Evolutionary conservation across 2,888 invertebrate species (phyloP).

Genomic region (Phytoseiulus persimilis): DNA sequence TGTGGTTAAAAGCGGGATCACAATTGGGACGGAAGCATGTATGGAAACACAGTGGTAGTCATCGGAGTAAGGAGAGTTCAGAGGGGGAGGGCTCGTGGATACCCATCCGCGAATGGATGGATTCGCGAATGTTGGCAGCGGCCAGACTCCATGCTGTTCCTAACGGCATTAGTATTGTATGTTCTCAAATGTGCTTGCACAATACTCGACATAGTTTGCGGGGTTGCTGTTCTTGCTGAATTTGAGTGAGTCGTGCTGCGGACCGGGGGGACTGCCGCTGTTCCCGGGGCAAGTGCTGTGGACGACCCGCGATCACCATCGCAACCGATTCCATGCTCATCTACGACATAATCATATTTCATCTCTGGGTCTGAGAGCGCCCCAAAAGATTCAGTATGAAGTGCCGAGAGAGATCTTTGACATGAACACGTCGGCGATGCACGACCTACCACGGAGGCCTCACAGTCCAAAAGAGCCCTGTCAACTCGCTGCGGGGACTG

Average conservation of each 20-base stretch:
- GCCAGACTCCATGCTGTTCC: background rate
- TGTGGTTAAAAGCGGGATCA: background rate
- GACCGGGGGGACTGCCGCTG: background rate
- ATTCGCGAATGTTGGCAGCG: background rate
- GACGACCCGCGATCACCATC: background rate
- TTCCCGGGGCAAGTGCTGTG: background rate
- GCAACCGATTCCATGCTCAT: background rate
- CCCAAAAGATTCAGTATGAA: too few species aligned
- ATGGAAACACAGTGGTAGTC: background rate
- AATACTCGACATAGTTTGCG: background rate
- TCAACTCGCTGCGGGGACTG: background rate
- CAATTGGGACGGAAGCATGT: background rate
- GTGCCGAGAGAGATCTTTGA: background rate
- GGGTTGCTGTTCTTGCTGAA: background rate
- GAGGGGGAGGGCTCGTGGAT: background rate
- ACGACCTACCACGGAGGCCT: background rate
- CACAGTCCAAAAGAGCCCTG: background rate
- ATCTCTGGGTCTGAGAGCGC: background rate
- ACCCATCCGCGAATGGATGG: background rate
- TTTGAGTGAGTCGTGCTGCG: background rate
- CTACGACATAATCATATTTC: background rate
- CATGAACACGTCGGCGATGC: background rate
- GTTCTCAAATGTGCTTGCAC: background rate
- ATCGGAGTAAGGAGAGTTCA: background rate
- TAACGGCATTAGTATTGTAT: background rate